Base-by-base conservation (phyloP, 2,888 invertebrate genomes). In the Acanthopleura granulata region DNA sequence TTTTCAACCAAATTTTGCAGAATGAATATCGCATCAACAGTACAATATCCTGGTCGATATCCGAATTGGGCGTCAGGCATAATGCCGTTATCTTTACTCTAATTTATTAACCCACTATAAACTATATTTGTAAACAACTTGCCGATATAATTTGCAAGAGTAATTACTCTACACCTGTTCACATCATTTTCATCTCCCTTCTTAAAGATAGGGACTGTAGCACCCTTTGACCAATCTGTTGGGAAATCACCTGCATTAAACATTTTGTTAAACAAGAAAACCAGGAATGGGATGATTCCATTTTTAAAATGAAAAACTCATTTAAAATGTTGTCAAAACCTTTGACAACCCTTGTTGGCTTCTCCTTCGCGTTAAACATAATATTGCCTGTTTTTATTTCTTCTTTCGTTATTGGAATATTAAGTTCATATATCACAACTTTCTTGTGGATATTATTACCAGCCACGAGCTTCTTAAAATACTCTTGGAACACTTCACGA, bases 1-100 rank as follows among this genome's bases (percentile, higher is more conserved):
- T n/a, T n/a, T n/a, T n/a, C n/a, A n/a, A n/a, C n/a, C n/a, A n/a
- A n/a, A n/a, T n/a, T n/a, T n/a, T n/a, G n/a, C n/a, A n/a, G n/a
- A n/a, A n/a, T n/a, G n/a, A n/a, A n/a, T n/a, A n/a, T n/a, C n/a
- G n/a, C 76, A 73, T 79, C 80, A n/a, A 75, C 62, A 0, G 78
- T 80, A 30, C 74, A 71, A 50, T 62, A 49, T 22, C 75, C 72
- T 22, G 57, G 61, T 50, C 73, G 75, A 72, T 77, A 79, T 71
- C 79, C 79, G 49, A 79, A 77, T 72, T 80, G 79, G 30, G 78
- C 76, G 51, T 77, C 78, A 16, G 77, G 62, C n/a, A 77, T 62
- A 70, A 76, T 73, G 72, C 76, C 69, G 49, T 78, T 71, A 14
- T 61, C 50, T 4, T 49, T 49, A 11, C 69, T 50, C 76, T 74